Evolutionary conservation across 2,888 invertebrate species (phyloP), one percentile per base, ranked within the genome.

Genomic region (Cordylochernes scorpioides): DNA sequence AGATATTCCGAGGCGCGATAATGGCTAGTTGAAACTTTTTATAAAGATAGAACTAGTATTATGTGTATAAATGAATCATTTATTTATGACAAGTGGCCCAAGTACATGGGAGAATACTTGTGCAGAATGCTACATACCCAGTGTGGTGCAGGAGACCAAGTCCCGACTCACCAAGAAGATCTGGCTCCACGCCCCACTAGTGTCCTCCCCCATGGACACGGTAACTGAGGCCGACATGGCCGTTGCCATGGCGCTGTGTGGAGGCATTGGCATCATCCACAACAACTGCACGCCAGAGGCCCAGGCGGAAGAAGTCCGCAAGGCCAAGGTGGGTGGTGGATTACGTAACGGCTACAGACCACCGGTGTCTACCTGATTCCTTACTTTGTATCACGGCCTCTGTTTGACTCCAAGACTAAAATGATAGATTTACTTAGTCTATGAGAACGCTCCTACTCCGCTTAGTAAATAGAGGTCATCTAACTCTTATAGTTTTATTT

Each of bases 221-320:
- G 94, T 97, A n/a, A 94, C 94, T 5, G 97, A 97, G 56, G 72
- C 84, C 2, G 82, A 86, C 50, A 97, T 97, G 94, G 94, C 94
- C n/a, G 82, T 94, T 45, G 77, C 86, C 3, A 94, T 97, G 88
- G 91, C 94, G 62, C 62, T 91, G 17, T 80, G 80, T 53, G 91
- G 91, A 18, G 88, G 91, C 24, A 86, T 91, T 46, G 91, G 91
- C 13, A 80, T 91, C 41, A 84, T 91, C 39, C 91, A 91, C 56
- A 80, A 86, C 53, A 94, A 94, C 54, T 91, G 88, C 53, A 68
- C 77, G 2, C 64, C 78, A 1, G 78, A 82, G 39, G 78, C 77
- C 51, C 91, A 91, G 55, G 80, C 84, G 16, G 73, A 72, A 49
- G 86, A 94, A 63, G 86, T 91, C 14, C 64, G 68, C 40, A 88